Evolutionary conservation across 2,797 vertebrate genomes (phyloP), one percentile per base, ranked within the genome.

Genomic region (Spatula clypeata): DNA sequence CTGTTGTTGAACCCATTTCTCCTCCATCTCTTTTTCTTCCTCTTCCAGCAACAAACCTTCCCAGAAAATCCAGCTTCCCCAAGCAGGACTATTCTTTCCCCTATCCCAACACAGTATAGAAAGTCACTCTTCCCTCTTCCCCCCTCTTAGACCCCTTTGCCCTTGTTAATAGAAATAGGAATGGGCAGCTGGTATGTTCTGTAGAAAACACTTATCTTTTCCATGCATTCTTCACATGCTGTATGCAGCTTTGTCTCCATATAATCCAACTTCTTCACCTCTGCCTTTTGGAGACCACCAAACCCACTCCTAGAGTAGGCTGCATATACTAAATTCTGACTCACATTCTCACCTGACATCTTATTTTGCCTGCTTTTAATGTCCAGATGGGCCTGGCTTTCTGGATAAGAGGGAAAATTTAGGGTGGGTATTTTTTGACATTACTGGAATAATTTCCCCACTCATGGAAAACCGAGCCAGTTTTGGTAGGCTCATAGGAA

Each of bases 171-270:
- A 47, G 23, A 47, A 55, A 47, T 19, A 70, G 36, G 14, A 71
- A 36, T 17, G 38, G 27, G 29, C 20, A 74, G 19, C 17, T 27
- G 29, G 6, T 38, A 23, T 1, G 6, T 55, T 45, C 67, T 34
- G 38, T 12, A 54, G 49, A 84, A 84, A 60, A 60, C 32, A 34
- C 36, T 60, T 73, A 11, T 14, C 16, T 88, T 88, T 85, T 73
- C 55, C 47, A n/a, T 5, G 3, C 0, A 0, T 15, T 73, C 15
- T 64, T 75, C 29, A 9, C 7, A 4, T 32, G 26, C 4, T 54
- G 8, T 45, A 27, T 18, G 11, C 11, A 24, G 10, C 29, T 61
- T 83, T 73, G 13, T 16, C 29, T 86, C 7, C 15, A 54, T 20
- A 71, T 0, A 57, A n/a, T 32, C 20, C 38, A 51, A 2, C 1